Base-by-base conservation (phyloP, 2,797 vertebrate species). In the Varecia variegata region DNA sequence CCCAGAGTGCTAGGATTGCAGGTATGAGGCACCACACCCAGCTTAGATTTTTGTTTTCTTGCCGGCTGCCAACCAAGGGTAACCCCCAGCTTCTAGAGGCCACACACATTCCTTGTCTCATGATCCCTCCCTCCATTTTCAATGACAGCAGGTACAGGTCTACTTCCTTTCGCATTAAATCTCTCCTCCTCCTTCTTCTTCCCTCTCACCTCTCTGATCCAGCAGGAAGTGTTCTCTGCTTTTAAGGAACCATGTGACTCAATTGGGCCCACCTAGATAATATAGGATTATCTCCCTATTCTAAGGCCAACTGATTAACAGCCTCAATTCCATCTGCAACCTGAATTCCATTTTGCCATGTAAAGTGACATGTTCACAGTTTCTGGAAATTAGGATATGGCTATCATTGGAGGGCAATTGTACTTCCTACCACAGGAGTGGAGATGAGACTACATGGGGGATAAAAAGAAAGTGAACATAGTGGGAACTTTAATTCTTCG, bases 71-170 rank as follows among this genome's bases (percentile, higher is more conserved):
- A 52, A 12, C 12, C 38, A 3, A 45, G 23, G 21, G 5, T 5
- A 18, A 43, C 2, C 77, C 60, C 23, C n/a, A 27, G 6, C 1
- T 32, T 76, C 17, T 32, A 60, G 5, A 88, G 5, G 32, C 4
- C 18, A 15, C 47, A 6, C 13, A 3, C 11, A 13, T 65, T 17
- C 35, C 13, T 81, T 18, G 0, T 35, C 8, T 45, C 7, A 1
- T 11, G 47, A 3, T 25, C 7, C 25, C 2, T 20, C 13, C 15
- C 8, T 67, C 27, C 3, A 15, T 35, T 25, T 60, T 60, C 32
- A 79, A 27, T 4, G 21, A 58, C 21, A 56, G 5, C 1, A 45
- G 58, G 5, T 7, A 0, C 1, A 56, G 0, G 7, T 50, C 7
- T 76, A 70, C 13, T 20, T 62, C 27, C 30, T 52, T 52, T 65